These are phyloP conservation scores for Perca schrenkii DNA, from an alignment of 2,113 vertebrate genomes.

Conservation along the genomic window DNA sequence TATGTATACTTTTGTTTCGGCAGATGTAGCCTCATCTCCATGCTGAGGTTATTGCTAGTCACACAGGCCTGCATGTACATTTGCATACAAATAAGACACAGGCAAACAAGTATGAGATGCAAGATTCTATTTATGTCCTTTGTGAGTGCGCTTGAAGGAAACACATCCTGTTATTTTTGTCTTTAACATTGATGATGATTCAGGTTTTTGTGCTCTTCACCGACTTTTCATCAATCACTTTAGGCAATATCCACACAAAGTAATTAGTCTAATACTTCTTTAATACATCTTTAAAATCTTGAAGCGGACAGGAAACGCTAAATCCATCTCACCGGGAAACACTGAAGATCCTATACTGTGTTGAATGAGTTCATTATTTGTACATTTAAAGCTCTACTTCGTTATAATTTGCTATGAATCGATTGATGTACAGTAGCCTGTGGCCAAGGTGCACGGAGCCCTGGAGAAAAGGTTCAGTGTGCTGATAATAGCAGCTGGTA, in stretches of 20 bases:
- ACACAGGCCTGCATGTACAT: not conserved
- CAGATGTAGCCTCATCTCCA: constrained; percentile 27
- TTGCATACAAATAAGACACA: constrained; percentile 45
- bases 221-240: not conserved
- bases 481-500: constrained; percentile 39
- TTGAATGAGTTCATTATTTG: constrained; percentile 3
- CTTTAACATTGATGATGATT: not conserved
- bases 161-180: not conserved
- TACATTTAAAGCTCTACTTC: constrained; percentile 3
- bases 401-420: constrained; percentile 14
- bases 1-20: constrained; percentile 13
- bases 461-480: constrained; percentile 22
- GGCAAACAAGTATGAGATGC: constrained; percentile 14
- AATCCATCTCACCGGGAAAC: not conserved
- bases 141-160: constrained; percentile 7
- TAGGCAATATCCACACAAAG: not conserved
- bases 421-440: not conserved
- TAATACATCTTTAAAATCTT: not conserved
- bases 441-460: constrained; percentile 28
- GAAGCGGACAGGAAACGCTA: not conserved
- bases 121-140: not conserved
- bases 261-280: not conserved
- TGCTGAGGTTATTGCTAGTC: not conserved
- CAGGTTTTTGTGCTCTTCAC: not conserved
- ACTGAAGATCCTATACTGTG: not conserved